Evolutionary conservation across 2,113 vertebrate genomes (phyloP).

Genomic region (Gasterosteus nipponicus): DNA sequence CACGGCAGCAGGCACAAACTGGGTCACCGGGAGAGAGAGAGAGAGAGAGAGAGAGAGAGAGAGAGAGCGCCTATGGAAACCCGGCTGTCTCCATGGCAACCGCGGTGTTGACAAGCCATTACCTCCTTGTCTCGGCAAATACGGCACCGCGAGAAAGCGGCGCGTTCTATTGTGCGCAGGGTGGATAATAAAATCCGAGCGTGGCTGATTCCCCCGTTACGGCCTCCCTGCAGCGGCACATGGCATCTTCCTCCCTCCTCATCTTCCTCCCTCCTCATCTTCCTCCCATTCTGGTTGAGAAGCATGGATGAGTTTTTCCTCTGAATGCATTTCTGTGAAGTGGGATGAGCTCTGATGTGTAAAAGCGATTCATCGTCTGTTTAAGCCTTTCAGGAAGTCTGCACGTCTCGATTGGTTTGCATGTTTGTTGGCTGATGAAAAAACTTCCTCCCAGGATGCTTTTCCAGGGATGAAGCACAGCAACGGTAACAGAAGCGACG

Average conservation of each 20-base stretch:
- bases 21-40: constrained; percentile 63
- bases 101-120: constrained; percentile 74
- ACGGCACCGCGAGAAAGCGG: constrained; percentile 42
- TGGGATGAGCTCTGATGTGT: constrained; percentile 12
- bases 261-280: background rate
- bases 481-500: background rate
- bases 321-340: constrained; percentile 2
- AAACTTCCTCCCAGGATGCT: too few relatives aligned
- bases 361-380: background rate
- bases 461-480: too few relatives aligned
- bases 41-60: constrained; percentile 37
- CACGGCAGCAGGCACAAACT: constrained; percentile 59
- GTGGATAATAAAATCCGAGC: constrained; percentile 41
- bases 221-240: background rate
- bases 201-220: constrained; percentile 32
- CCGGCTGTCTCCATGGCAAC: constrained; percentile 68
- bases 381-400: background rate
- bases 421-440: too few relatives aligned
- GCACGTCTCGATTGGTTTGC: too few relatives aligned
- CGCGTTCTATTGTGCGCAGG: constrained; percentile 20
- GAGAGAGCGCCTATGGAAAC: constrained; percentile 53
- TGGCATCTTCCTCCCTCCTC: background rate
- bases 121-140: constrained; percentile 60
- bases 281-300: background rate
- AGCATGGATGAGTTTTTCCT: constrained; percentile 19